Conservation (phyloP, 2,888 invertebrate genomes). For the Caenorhabditis sp. region DNA sequence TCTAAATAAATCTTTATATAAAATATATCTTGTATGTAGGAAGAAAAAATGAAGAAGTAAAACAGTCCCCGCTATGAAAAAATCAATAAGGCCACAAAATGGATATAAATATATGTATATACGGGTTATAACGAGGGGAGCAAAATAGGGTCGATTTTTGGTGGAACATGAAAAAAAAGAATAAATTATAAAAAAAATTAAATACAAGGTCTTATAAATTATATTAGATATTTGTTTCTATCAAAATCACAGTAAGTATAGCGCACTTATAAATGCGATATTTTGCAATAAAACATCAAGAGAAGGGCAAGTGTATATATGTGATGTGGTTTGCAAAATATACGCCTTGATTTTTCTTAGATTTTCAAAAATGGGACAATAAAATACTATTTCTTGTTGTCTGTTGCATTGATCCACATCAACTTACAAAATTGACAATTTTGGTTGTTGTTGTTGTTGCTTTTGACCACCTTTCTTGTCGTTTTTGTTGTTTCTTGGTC, state of each 20-base stretch:
- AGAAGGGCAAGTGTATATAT: conserved; percentile 4
- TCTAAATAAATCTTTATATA: not conserved
- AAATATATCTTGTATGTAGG: conserved; percentile 1
- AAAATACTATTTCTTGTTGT: no score
- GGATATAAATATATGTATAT: not conserved
- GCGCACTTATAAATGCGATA: conserved; percentile 8
- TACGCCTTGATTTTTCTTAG: not conserved
- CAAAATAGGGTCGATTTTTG: not conserved
- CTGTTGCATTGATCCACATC: not conserved
- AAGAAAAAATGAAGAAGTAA: not conserved
- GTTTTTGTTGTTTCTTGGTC: conserved; percentile 26
- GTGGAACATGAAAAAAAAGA: conserved; percentile 1
- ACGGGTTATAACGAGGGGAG: not conserved
- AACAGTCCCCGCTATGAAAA: conserved; percentile 3
- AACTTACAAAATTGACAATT: conserved; percentile 37
- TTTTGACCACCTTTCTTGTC: conserved; percentile 30
- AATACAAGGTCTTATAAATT: conserved; percentile 8
- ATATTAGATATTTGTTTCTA: not conserved
- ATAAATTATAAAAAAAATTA: conserved; percentile 12
- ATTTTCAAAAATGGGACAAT: conserved; percentile 1
- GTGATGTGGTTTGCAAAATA: conserved; percentile 1
- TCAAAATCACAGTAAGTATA: conserved; percentile 38
- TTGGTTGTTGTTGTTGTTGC: conserved; percentile 31
- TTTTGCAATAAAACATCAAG: conserved; percentile 8
- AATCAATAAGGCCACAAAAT: conserved; percentile 7